These are phyloP conservation scores for Diloba caeruleocephala DNA, from an alignment of 2,888 invertebrate genomes.

Conservation along the genomic window DNA sequence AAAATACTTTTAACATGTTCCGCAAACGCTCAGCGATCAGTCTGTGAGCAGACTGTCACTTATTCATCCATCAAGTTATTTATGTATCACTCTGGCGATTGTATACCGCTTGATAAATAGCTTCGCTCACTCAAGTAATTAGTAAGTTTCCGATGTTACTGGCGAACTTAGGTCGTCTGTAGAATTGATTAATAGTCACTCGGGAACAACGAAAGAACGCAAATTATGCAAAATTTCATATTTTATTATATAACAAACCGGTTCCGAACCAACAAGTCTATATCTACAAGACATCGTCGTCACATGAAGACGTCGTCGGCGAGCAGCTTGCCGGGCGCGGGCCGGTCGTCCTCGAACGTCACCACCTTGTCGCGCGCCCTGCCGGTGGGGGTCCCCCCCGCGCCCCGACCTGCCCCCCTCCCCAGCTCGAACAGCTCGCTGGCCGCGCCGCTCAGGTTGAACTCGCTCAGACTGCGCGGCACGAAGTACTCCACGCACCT, in stretches of 20 bases:
- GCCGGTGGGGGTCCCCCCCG: slow-evolving; percentile 55
- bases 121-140: not conserved
- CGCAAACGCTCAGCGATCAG: too few species aligned
- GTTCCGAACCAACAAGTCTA: slow-evolving; percentile 66
- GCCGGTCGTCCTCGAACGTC: slow-evolving; percentile 49
- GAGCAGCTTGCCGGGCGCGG: slow-evolving; percentile 71
- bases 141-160: not conserved
- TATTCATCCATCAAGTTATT: slow-evolving; percentile 75
- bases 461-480: slow-evolving; percentile 95
- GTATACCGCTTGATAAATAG: slow-evolving; percentile 6
- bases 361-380: slow-evolving; percentile 85
- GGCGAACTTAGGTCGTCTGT: not conserved
- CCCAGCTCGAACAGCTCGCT: slow-evolving; percentile 62
- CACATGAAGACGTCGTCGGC: slow-evolving; percentile 95
- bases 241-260: slow-evolving; percentile 78
- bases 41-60: not conserved
- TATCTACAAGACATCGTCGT: slow-evolving; percentile 74
- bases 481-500: slow-evolving; percentile 94
- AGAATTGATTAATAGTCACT: not conserved
- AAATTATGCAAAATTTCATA: slow-evolving; percentile 53
- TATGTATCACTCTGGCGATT: slow-evolving; percentile 47
- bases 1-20: too few species aligned
- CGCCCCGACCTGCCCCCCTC: slow-evolving; percentile 60
- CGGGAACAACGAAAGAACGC: slow-evolving; percentile 38
- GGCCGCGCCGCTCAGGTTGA: slow-evolving; percentile 92